These are phyloP conservation scores for Nephrotoma flavescens DNA, from an alignment of 2,888 invertebrate genomes.

Conservation along the genomic window DNA sequence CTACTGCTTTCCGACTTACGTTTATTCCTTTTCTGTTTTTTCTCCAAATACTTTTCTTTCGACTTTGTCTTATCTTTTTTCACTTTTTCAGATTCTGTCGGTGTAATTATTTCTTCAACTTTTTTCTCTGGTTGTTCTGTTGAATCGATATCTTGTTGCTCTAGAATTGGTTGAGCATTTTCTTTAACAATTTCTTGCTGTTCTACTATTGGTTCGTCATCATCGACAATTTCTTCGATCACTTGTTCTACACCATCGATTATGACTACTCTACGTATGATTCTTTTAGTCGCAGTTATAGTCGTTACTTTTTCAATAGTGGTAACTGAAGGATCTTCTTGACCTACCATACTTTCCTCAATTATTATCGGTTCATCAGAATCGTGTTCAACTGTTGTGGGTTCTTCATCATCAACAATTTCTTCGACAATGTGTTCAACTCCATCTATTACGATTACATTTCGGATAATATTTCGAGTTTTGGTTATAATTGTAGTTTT, in stretches of 20 bases:
- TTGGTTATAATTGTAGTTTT: constrained; percentile 43
- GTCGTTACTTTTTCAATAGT: constrained; percentile 71
- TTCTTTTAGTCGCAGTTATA: constrained; percentile 54
- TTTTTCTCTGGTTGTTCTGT: not conserved
- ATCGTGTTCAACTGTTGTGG: constrained; percentile 11
- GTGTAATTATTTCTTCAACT: not conserved
- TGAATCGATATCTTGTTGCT: not conserved
- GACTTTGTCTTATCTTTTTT: not conserved
- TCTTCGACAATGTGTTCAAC: constrained; percentile 74
- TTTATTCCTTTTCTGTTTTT: not conserved
- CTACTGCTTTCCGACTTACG: not conserved
- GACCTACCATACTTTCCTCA: constrained; percentile 23
- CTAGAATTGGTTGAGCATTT: not conserved
- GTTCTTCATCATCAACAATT: constrained; percentile 45
- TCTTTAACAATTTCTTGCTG: not conserved
- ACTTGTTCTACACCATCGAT: constrained; percentile 73
- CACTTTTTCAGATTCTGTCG: not conserved
- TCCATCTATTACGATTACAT: constrained; percentile 64
- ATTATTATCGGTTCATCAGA: constrained; percentile 16
- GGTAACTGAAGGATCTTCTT: constrained; percentile 45
- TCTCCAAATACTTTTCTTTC: not conserved
- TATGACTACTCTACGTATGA: constrained; percentile 60
- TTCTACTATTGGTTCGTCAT: constrained; percentile 45
- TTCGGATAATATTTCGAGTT: constrained; percentile 57
- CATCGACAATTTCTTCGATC: constrained; percentile 70